These are phyloP conservation scores for Oreochromis grahami DNA, from an alignment of 2,797 vertebrate genomes.

Conservation along the genomic window DNA sequence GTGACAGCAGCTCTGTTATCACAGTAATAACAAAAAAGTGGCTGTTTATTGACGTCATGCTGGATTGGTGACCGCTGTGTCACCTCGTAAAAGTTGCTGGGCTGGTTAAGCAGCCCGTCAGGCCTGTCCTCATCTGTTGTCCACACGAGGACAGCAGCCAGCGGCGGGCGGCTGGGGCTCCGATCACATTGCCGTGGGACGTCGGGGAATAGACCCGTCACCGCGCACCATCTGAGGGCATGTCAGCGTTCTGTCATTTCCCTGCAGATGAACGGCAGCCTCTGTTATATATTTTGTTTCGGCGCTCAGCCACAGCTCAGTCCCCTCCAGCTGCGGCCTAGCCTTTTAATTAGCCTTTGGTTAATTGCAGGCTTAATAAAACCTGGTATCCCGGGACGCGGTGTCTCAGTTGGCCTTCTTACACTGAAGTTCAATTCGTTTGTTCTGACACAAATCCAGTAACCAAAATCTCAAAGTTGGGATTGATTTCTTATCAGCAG, in stretches of 20 bases:
- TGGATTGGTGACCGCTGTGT: background rate
- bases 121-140: constrained; percentile 56
- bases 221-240: constrained; percentile 15
- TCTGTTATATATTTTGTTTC: constrained; percentile 35
- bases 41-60: background rate
- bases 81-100: background rate
- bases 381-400: constrained; percentile 50
- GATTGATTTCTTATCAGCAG: background rate
- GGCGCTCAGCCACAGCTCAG: constrained; percentile 14
- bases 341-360: constrained; percentile 70
- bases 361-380: constrained; percentile 75
- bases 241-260: constrained; percentile 5
- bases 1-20: background rate
- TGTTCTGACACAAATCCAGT: constrained; percentile 28
- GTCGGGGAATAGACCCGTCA: constrained; percentile 37
- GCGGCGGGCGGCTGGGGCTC: background rate
- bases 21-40: background rate
- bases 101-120: constrained; percentile 16
- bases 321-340: constrained; percentile 64
- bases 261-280: constrained; percentile 27
- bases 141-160: constrained; percentile 36
- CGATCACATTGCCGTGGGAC: constrained; percentile 9
- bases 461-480: background rate
- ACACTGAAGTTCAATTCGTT: background rate
- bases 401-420: constrained; percentile 29